phyloP scores from a whole-genome alignment of 2,888 invertebrate species.

The Polyommatus icarus region DNA sequence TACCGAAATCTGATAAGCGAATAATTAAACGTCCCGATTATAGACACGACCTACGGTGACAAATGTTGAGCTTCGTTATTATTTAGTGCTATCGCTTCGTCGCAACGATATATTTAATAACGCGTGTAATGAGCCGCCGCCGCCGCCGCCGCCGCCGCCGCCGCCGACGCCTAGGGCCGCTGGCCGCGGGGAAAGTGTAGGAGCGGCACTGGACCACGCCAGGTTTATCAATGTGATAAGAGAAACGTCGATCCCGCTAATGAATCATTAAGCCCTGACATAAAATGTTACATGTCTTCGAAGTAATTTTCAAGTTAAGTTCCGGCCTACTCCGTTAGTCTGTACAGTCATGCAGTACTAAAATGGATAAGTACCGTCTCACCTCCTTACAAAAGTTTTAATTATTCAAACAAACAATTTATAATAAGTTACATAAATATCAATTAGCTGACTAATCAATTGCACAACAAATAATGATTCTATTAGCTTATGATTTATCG shows the following conservation, averaged over 20 bases:
- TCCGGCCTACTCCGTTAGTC: neutral
- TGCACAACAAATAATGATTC: constrained; percentile 29
- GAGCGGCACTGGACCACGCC: constrained; percentile 69
- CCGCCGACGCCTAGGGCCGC: constrained; percentile 46
- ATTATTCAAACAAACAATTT: constrained; percentile 19
- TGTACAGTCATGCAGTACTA: neutral
- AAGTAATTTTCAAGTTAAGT: constrained; percentile 28
- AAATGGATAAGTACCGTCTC: neutral
- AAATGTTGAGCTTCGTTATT: constrained; percentile 4
- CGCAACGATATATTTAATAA: neutral
- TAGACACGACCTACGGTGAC: neutral
- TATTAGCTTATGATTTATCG: constrained; percentile 27
- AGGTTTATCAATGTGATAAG: constrained; percentile 77
- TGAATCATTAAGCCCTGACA: constrained; percentile 57
- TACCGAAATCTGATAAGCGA: constrained; percentile 27
- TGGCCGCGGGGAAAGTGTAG: constrained; percentile 70
- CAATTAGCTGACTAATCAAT: constrained; percentile 23
- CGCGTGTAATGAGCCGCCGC: constrained; percentile 11
- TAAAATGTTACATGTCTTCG: constrained; percentile 38
- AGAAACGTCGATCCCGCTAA: constrained; percentile 65
- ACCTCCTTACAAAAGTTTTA: neutral
- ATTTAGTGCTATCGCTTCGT: neutral
- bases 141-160: constrained; percentile 11
- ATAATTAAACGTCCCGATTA: constrained; percentile 22
- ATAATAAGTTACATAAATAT: constrained; percentile 19